Evolutionary conservation across 1,140 invertebrate genomes (phyloP), one percentile per base, ranked within the genome.

Genomic region (Babylonia areolata): DNA sequence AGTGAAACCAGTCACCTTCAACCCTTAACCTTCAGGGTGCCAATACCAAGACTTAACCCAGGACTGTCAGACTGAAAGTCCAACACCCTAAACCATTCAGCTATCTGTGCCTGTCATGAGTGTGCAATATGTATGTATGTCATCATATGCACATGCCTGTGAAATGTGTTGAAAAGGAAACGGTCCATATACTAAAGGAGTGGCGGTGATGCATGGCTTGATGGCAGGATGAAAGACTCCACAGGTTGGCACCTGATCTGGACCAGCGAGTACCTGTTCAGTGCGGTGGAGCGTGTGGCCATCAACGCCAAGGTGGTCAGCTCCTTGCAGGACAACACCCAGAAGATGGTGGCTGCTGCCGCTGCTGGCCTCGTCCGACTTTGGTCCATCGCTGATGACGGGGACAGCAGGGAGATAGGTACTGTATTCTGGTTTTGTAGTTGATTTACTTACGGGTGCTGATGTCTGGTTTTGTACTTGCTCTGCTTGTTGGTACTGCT

Each of bases 181-280:
- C 12, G 28, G 23, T 9, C 11, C 23, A 12, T n/a, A n/a, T n/a
- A n/a, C n/a, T n/a, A n/a, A n/a, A n/a, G n/a, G n/a, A n/a, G n/a
- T n/a, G n/a, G n/a, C n/a, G n/a, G n/a, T 12, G 0, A 51, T 51
- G 46, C 1, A 2, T 33, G 46, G 42, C 9, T n/a, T 81, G 81
- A 1, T 37, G 2, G 73, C 91, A 97, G 97, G 93, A 96, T 99
- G 88, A 99, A 98, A 94, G 98, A 99, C 93, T 98, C 97, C 0
- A 97, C 97, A 90, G 98, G 98, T 17, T 99, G 98, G 98, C 98
- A 99, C 91, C 96, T 97, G 89, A 97, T 98, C 11, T 99, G 99
- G 94, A 98, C 97, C 51, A 98, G 98, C 91, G 97, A 98, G 1
- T 96, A 97, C 89, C 97, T 99, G 91, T 97, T 99, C 88, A 96